Conservation (phyloP, 2,113 vertebrate species). For the Anser brachyrhynchus region DNA sequence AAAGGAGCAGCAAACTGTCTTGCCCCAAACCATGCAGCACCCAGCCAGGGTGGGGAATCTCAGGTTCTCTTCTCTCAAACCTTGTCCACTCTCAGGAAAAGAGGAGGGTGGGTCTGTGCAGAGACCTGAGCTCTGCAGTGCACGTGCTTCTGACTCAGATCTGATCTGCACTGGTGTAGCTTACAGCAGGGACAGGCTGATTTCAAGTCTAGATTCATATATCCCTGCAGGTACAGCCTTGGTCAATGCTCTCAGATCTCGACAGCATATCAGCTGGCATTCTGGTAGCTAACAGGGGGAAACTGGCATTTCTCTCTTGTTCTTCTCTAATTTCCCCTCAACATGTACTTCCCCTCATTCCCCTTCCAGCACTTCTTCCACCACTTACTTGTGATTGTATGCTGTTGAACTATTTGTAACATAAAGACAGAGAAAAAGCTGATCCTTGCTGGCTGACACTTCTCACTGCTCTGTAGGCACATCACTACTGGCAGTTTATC, state of each 20-base stretch:
- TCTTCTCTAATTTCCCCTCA: not conserved
- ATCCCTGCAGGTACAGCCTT: not conserved
- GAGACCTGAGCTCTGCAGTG: not conserved
- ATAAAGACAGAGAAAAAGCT: not conserved
- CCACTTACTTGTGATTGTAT: not conserved
- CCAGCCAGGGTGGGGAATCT: accelerated
- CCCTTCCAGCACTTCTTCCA: not conserved
- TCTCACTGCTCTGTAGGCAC: not conserved
- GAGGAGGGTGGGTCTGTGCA: not conserved
- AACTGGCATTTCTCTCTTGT: not conserved
- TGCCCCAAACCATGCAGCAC: not conserved
- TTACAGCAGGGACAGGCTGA: not conserved
- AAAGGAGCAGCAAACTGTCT: not conserved
- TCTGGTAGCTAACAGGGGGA: not conserved
- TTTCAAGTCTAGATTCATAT: not conserved
- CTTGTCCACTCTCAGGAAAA: not conserved
- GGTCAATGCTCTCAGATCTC: too few species aligned
- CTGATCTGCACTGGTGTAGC: not conserved
- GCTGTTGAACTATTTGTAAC: not conserved
- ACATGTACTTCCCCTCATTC: not conserved
- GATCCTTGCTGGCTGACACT: not conserved
- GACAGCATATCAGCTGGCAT: not conserved
- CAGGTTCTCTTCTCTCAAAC: not conserved
- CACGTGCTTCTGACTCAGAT: not conserved
- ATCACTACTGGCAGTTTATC: not conserved